Conservation (phyloP, 2,797 vertebrate genomes). For the Psittacula echo region DNA sequence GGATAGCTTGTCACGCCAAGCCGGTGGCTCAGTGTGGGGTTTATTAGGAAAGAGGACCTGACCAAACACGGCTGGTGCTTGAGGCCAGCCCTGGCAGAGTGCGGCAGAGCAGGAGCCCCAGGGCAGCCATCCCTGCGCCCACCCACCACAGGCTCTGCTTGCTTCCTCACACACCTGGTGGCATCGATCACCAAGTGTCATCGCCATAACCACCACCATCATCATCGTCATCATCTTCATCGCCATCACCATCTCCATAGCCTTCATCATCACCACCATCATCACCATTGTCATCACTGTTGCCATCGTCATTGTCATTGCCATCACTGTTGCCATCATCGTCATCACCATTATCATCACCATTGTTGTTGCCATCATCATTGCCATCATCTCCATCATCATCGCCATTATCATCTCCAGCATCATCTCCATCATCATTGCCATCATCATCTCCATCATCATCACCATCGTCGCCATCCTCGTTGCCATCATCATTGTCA, state of each 20-base stretch:
- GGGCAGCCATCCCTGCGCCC: accelerated
- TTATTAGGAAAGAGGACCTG: slow-evolving; percentile 12
- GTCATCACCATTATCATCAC: neutral
- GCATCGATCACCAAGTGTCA: neutral
- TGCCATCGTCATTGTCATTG: accelerated
- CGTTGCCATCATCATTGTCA: accelerated
- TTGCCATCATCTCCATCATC: neutral
- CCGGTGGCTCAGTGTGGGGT: neutral
- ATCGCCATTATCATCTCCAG: neutral
- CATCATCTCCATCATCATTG: too few species aligned
- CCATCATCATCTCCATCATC: accelerated
- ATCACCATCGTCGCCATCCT: accelerated
- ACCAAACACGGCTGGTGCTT: accelerated
- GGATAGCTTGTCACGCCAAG: neutral
- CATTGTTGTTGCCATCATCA: neutral
- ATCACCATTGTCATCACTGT: neutral
- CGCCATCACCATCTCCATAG: neutral
- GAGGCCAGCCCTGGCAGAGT: neutral
- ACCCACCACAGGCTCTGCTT: neutral
- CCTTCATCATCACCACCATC: neutral
- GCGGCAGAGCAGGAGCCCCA: neutral
- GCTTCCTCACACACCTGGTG: accelerated
- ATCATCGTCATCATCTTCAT: neutral
- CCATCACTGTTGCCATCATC: neutral
- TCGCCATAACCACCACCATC: neutral